Percentiles rank a stretch among this genome's conserved stretches.
These are phyloP conservation scores for Drosophila oshimai DNA, from an alignment of 1,140 invertebrate species.

Conservation along the genomic window DNA sequence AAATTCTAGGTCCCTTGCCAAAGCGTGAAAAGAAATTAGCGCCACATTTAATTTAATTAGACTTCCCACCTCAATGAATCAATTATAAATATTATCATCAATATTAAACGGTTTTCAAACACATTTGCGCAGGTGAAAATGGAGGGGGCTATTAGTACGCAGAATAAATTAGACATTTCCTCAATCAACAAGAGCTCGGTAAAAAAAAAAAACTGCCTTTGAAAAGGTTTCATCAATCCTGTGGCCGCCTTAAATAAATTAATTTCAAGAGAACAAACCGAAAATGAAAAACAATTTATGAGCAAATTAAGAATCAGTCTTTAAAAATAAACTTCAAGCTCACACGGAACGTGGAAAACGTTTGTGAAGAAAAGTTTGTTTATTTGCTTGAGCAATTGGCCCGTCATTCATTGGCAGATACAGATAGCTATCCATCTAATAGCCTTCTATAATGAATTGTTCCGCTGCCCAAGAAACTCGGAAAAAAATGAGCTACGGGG, in stretches of 20 bases:
- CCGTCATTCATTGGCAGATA: constrained; percentile 59
- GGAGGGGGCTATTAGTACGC: constrained; percentile 48
- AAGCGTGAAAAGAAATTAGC: constrained; percentile 45
- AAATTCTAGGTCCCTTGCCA: neutral
- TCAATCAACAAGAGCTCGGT: constrained; percentile 49
- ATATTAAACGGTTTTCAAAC: constrained; percentile 66
- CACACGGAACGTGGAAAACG: constrained; percentile 9
- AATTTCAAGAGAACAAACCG: constrained; percentile 64
- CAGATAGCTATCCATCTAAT: constrained; percentile 60
- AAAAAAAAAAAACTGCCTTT: constrained; percentile 13
- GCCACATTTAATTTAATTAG: constrained; percentile 43
- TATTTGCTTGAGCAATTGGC: constrained; percentile 78
- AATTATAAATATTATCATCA: constrained; percentile 71
- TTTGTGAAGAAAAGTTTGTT: constrained; percentile 53
- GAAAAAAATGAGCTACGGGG: neutral
- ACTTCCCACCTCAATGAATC: constrained; percentile 21
- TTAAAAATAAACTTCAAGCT: constrained; percentile 57
- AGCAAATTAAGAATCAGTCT: constrained; percentile 70
- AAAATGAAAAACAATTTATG: constrained; percentile 73
- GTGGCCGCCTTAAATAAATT: constrained; percentile 63
- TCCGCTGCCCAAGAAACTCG: constrained; percentile 27
- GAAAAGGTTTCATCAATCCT: constrained; percentile 71
- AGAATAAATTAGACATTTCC: constrained; percentile 67
- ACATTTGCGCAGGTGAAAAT: constrained; percentile 48
- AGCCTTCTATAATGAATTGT: constrained; percentile 66